These are phyloP conservation scores for Melanostoma scalare DNA, from an alignment of 2,888 invertebrate species.

Conservation along the genomic window DNA sequence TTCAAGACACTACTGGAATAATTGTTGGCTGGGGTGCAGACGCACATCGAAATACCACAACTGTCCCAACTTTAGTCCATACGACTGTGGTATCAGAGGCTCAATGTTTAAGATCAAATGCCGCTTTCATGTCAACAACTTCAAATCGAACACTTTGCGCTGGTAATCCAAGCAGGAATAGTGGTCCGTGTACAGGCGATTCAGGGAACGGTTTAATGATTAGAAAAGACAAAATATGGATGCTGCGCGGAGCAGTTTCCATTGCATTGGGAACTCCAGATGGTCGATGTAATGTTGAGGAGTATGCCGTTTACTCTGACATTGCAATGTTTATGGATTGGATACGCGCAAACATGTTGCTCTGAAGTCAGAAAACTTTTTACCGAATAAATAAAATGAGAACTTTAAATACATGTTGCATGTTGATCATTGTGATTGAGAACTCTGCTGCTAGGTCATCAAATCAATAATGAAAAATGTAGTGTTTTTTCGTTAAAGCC, in stretches of 20 bases:
- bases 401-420: too few relatives aligned
- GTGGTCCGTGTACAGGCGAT: conserved; percentile 82
- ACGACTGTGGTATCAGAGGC: conserved; percentile 83
- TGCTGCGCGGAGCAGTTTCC: conserved; percentile 83
- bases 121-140: conserved; percentile 75
- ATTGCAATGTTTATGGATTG: conserved; percentile 84
- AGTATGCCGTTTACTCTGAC: conserved; percentile 87
- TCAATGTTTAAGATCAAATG: conserved; percentile 82
- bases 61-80: conserved; percentile 81
- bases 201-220: conserved; percentile 85
- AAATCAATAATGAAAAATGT: too few relatives aligned
- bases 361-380: conserved; percentile 1
- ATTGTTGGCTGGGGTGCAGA: conserved; percentile 84
- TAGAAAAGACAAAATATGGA: conserved; percentile 80
- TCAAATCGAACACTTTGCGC: conserved; percentile 79
- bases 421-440: too few relatives aligned
- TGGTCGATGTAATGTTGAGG: conserved; percentile 84
- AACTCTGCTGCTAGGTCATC: too few relatives aligned
- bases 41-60: conserved; percentile 77
- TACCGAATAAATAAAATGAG: too few relatives aligned
- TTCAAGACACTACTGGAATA: conserved; percentile 81
- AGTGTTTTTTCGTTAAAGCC: too few relatives aligned
- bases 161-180: conserved; percentile 77
- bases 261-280: conserved; percentile 79
- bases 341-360: conserved; percentile 79